Base-by-base conservation (phyloP, 2,888 invertebrate species). In the Drosophila prolongata region DNA sequence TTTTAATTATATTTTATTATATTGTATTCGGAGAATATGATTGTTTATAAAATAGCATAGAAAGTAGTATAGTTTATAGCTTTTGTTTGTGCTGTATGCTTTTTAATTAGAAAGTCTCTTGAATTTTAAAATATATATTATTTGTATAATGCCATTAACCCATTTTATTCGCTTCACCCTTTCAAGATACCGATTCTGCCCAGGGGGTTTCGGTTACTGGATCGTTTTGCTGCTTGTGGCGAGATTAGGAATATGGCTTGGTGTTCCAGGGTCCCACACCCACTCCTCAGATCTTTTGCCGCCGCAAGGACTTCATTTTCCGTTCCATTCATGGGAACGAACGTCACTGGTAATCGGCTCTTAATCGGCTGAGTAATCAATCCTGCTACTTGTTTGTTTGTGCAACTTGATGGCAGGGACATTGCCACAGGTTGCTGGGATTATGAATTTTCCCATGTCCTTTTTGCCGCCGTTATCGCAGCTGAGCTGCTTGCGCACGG, bases 401-500 rank as follows among this genome's bases (percentile, higher is more conserved):
- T 34, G 55, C 80, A 69, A 90, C 89, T 88, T 90, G 90, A 79
- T 75, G 24, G 34, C 55, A 52, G 38, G 46, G 80, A 64, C 78
- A 90, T 90, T 80, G 79, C 77, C 72, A 82, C 90, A 90, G 90
- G 90, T 90, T 90, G 69, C 54, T 62, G 61, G 61, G 62, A 53
- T 54, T 55, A 47, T 43, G 65, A 66, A 70, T 79, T 75, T 68
- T 81, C 73, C 79, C 86, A 83, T 77, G 90, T 90, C 90, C 90
- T 89, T 90, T 90, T 90, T 87, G 77, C 89, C 85, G 90, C 89
- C 90, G 80, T 80, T 89, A 88, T 89, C 87, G 83, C 66, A 69
- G 78, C 87, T 90, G 84, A 91, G 89, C 88, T 78, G 79, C 80
- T 89, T 89, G 90, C 90, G 90, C 91, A 91, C 89, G 89, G 87